These are phyloP conservation scores for Chamaetylas fuelleborni DNA, from an alignment of 2,113 vertebrate genomes.

Conservation along the genomic window DNA sequence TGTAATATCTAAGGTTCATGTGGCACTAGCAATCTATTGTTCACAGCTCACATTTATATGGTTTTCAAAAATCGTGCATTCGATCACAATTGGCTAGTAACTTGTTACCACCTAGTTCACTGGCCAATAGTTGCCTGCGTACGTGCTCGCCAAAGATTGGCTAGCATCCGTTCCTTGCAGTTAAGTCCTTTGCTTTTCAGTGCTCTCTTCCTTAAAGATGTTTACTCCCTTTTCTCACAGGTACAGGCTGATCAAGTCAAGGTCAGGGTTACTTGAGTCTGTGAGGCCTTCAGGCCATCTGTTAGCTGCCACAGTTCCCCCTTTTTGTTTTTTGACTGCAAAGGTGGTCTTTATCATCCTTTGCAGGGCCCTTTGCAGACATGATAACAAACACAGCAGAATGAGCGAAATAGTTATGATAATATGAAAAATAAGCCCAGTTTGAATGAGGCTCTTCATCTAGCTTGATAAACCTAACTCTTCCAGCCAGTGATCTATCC, in stretches of 20 bases:
- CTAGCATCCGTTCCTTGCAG: neutral
- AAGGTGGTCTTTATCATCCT: neutral
- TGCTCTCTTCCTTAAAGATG: neutral
- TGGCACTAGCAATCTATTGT: neutral
- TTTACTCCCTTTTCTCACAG: neutral
- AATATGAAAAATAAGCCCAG: too few species aligned
- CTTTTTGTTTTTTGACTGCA: neutral
- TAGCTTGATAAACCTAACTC: neutral
- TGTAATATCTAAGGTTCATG: neutral
- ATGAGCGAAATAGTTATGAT: neutral
- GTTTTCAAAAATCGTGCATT: neutral
- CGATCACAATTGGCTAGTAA: neutral
- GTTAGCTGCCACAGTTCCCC: neutral
- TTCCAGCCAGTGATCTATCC: neutral
- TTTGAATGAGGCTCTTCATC: neutral
- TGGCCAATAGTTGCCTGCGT: neutral
- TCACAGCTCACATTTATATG: neutral
- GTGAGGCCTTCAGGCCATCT: neutral
- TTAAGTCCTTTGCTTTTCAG: neutral
- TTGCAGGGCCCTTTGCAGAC: neutral
- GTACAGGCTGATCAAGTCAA: neutral
- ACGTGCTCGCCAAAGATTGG: accelerated
- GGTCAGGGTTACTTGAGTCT: neutral
- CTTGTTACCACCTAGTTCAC: too few species aligned
- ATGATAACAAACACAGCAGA: neutral